Evolutionary conservation across 2,797 vertebrate genomes (phyloP).

Genomic region (Microctenopoma steveboyesi): DNA sequence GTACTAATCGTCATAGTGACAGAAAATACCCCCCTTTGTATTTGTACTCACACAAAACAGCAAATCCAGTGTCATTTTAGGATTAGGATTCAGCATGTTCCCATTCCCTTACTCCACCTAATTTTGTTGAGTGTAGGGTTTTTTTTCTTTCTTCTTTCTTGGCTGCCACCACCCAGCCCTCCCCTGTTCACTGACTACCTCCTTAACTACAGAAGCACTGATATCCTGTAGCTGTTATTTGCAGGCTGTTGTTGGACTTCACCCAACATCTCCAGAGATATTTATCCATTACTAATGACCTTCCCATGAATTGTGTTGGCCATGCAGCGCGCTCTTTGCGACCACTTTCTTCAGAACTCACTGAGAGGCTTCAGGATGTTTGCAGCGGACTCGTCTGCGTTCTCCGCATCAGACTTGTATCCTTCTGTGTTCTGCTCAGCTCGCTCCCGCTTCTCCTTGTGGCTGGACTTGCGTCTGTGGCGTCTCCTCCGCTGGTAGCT

Average conservation of each 20-base stretch:
- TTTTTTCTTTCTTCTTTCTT: not conserved
- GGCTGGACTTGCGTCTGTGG: slow-evolving; percentile 89
- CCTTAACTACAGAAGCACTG: slow-evolving; percentile 28
- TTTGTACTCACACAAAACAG: slow-evolving; percentile 52
- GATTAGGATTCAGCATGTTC: slow-evolving; percentile 56
- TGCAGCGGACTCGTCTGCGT: slow-evolving; percentile 83
- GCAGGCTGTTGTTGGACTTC: slow-evolving; percentile 20
- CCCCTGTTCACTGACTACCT: slow-evolving; percentile 22
- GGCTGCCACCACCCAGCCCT: slow-evolving; percentile 1
- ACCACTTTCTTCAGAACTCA: slow-evolving; percentile 81
- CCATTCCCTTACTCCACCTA: slow-evolving; percentile 24
- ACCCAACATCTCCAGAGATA: not conserved
- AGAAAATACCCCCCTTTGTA: slow-evolving; percentile 40
- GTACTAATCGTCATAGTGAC: slow-evolving; percentile 35
- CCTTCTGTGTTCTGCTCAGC: slow-evolving; percentile 83
- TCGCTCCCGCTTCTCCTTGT: slow-evolving; percentile 92
- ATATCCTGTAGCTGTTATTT: slow-evolving; percentile 40
- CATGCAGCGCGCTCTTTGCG: not conserved
- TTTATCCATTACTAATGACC: not conserved
- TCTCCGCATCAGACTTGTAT: slow-evolving; percentile 91
- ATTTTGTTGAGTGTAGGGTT: slow-evolving; percentile 31
- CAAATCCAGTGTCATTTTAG: slow-evolving; percentile 59
- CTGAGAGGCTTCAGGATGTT: slow-evolving; percentile 94
- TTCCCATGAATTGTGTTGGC: not conserved
- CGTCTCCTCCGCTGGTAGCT: slow-evolving; percentile 93